phyloP scores from a whole-genome alignment of 35 echinoderm and acorn worm genomes.

The Apostichopus parvimensis region DNA sequence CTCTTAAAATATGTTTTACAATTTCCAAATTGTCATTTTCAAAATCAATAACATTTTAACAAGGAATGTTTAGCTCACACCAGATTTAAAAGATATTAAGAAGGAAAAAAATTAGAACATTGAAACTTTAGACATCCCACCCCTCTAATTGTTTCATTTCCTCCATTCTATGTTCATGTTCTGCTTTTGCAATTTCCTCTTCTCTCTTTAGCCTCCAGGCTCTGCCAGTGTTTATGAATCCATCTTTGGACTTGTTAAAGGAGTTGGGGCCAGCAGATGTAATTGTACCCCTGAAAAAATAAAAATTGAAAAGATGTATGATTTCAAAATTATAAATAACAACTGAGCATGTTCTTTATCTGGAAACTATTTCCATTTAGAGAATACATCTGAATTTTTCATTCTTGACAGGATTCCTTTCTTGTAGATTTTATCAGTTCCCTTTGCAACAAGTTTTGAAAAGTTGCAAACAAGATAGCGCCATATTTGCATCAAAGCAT shows the following conservation, averaged over 20 bases:
- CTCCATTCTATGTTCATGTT: conserved; percentile 37
- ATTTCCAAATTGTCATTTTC: too few relatives aligned
- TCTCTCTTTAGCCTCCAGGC: conserved; percentile 65
- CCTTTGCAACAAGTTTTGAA: too few relatives aligned
- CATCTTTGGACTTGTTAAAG: conserved; percentile 78
- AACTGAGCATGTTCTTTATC: too few relatives aligned
- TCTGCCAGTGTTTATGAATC: conserved; percentile 62
- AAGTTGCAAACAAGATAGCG: too few relatives aligned
- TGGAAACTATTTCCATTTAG: too few relatives aligned
- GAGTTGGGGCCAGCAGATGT: conserved; percentile 91
- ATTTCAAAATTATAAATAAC: too few relatives aligned
- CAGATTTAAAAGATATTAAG: neutral
- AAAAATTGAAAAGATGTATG: neutral
- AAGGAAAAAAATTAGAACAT: neutral
- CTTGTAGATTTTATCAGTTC: too few relatives aligned
- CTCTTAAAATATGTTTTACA: too few relatives aligned
- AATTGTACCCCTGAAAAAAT: conserved; percentile 59
- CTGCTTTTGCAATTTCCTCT: conserved; percentile 48
- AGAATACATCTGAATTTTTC: too few relatives aligned
- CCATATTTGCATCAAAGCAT: too few relatives aligned
- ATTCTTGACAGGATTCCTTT: too few relatives aligned
- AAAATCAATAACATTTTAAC: neutral
- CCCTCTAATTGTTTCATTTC: conserved; percentile 25
- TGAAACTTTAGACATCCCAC: neutral
- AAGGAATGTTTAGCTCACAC: neutral